Evolutionary conservation across 2,113 vertebrate species (phyloP).

Genomic region (Mobula hypostoma): DNA sequence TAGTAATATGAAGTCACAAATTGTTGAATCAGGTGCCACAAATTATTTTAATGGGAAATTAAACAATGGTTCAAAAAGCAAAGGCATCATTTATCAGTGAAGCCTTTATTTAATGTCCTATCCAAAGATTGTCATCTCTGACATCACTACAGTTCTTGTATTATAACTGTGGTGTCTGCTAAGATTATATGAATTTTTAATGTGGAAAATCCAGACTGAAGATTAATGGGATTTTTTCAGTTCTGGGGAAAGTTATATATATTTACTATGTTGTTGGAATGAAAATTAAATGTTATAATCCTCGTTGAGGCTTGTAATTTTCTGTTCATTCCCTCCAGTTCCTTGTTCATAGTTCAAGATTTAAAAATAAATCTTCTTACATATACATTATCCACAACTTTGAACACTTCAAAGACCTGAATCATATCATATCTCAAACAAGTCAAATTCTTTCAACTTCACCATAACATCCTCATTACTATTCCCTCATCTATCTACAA

Average conservation of each 20-base stretch:
- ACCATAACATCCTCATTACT: slow-evolving; percentile 25
- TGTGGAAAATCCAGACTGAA: background rate
- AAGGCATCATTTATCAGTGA: background rate
- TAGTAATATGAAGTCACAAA: background rate
- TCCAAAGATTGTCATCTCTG: background rate
- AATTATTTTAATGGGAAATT: background rate
- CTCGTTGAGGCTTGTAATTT: background rate
- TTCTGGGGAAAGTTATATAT: background rate
- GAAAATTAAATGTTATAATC: background rate
- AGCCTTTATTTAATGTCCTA: background rate
- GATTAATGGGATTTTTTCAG: background rate
- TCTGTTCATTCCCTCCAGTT: background rate
- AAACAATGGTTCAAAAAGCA: background rate
- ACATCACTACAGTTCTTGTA: background rate
- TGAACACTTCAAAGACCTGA: background rate
- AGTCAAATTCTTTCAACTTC: background rate
- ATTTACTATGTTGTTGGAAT: background rate
- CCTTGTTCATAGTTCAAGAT: background rate
- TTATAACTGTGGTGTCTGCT: background rate
- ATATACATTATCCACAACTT: background rate
- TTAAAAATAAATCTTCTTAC: slow-evolving; percentile 25
- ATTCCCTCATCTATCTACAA: background rate
- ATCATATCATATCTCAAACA: background rate
- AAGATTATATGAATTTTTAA: background rate
- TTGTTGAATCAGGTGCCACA: background rate